phyloP scores from a whole-genome alignment of 2,113 vertebrate genomes.

The Lontra canadensis region DNA sequence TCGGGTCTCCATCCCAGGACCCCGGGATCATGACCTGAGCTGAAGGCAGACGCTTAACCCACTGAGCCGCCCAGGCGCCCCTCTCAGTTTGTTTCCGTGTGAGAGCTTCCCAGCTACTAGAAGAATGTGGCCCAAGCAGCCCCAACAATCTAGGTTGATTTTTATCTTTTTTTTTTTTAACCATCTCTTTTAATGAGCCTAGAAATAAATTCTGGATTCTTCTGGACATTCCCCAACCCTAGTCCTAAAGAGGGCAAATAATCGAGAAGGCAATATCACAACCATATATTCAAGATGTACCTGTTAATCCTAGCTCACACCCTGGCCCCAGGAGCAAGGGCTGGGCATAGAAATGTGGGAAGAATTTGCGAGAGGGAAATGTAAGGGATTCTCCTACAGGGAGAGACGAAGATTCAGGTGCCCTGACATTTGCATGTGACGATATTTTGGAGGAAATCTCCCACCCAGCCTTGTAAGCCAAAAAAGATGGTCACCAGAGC shows the following conservation, averaged over 20 bases:
- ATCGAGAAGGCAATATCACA: not conserved
- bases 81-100: no score
- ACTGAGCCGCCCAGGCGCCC: no score
- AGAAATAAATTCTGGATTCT: no score
- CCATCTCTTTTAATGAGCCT: no score
- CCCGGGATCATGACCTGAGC: no score
- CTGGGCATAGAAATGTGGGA: not conserved
- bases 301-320: not conserved
- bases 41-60: no score
- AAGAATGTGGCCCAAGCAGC: no score
- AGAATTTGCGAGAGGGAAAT: not conserved
- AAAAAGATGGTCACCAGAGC: not conserved
- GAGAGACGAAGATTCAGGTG: not conserved
- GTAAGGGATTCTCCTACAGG: not conserved
- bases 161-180: no score
- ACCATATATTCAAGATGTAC: not conserved
- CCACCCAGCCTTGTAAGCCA: not conserved
- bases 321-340: not conserved
- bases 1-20: no score
- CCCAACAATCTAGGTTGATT: no score
- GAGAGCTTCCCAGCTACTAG: no score
- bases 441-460: not conserved
- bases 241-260: not conserved
- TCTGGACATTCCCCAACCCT: not conserved
- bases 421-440: not conserved